phyloP scores from a whole-genome alignment of 1,140 invertebrate species.

The Drosophila hydei region DNA sequence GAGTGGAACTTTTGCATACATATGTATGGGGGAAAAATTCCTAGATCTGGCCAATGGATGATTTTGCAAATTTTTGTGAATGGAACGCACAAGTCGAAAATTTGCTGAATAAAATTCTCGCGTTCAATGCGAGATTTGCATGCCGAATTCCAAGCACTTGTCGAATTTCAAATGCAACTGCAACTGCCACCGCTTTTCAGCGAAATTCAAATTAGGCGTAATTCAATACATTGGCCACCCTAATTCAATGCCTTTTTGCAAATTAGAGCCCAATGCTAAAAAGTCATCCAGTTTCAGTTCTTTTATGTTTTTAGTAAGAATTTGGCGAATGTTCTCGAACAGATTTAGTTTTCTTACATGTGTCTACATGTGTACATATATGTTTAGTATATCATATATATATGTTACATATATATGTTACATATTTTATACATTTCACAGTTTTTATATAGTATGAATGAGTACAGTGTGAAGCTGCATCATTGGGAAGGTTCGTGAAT shows the following conservation, averaged over 20 bases:
- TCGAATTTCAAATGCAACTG: conserved; percentile 39
- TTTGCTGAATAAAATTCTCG: conserved; percentile 53
- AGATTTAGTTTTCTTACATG: no score
- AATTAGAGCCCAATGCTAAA: conserved; percentile 5
- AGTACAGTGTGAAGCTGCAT: no score
- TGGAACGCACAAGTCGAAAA: conserved; percentile 49
- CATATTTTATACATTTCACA: no score
- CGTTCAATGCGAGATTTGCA: conserved; percentile 40
- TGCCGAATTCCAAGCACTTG: conserved; percentile 46
- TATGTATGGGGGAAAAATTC: conserved; percentile 40
- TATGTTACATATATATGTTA: no score
- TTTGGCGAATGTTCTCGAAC: no score
- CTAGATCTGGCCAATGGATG: conserved; percentile 28
- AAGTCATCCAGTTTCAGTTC: not conserved
- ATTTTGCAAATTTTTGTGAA: conserved; percentile 57
- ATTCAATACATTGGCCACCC: conserved; percentile 21
- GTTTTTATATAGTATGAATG: no score
- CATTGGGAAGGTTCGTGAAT: no score
- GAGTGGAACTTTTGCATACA: conserved; percentile 12
- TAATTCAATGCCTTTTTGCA: conserved; percentile 9
- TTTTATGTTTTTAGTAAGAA: not conserved
- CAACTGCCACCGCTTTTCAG: not conserved
- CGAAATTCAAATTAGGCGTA: conserved; percentile 49
- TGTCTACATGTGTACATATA: no score
- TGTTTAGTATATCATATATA: no score